Evolutionary conservation across 2,797 vertebrate species (phyloP).

Genomic region (Oreochromis grahami): DNA sequence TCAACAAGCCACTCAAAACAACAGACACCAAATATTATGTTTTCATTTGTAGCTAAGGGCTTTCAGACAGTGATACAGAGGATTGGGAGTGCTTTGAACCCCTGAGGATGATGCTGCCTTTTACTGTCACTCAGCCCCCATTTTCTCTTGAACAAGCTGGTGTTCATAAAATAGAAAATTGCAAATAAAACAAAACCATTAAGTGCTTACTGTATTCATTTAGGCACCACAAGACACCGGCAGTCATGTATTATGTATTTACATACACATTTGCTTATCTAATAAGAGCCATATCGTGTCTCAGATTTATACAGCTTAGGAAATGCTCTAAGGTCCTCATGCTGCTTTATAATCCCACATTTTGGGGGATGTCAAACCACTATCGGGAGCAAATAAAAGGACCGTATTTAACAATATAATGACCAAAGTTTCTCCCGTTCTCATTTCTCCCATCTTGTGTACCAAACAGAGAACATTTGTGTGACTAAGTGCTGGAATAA

Average conservation of each 20-base stretch:
- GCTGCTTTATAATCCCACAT: slow-evolving; percentile 46
- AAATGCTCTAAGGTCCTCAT: slow-evolving; percentile 25
- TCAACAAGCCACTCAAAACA: slow-evolving; percentile 48
- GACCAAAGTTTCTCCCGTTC: slow-evolving; percentile 14
- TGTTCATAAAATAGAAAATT: slow-evolving; percentile 35
- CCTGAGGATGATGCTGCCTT: slow-evolving; percentile 39
- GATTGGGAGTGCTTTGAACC: slow-evolving; percentile 43
- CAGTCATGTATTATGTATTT: slow-evolving; percentile 57
- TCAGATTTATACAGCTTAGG: slow-evolving; percentile 55
- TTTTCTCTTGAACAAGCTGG: slow-evolving; percentile 30
- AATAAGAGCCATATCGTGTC: slow-evolving; percentile 58
- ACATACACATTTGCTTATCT: slow-evolving; percentile 65
- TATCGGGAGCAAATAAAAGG: slow-evolving; percentile 34
- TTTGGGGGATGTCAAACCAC: slow-evolving; percentile 45
- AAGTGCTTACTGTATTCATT: slow-evolving; percentile 19
- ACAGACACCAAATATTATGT: slow-evolving; percentile 31
- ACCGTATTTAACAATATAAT: not conserved
- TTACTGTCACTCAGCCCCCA: slow-evolving; percentile 30
- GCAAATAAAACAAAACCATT: slow-evolving; percentile 47
- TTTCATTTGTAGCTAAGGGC: slow-evolving; percentile 41
- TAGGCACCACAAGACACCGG: slow-evolving; percentile 5
- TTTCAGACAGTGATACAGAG: slow-evolving; percentile 42
- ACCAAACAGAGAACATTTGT: slow-evolving; percentile 35
- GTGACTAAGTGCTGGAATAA: slow-evolving; percentile 39
- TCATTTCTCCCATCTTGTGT: slow-evolving; percentile 6